These are phyloP conservation scores for Melanaphis sacchari DNA, from an alignment of 1,140 invertebrate genomes.

Conservation along the genomic window DNA sequence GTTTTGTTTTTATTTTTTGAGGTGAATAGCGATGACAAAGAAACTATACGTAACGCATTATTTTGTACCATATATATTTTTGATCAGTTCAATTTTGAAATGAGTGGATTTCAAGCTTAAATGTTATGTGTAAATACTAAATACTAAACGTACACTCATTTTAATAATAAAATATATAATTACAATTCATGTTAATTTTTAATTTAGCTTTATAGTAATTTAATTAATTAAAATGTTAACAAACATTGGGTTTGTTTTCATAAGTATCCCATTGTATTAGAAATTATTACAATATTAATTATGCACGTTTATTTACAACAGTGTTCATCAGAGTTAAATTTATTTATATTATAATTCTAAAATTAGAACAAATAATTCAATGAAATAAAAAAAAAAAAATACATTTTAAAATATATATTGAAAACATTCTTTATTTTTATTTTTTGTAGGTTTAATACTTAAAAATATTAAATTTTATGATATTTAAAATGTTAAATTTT, in stretches of 20 bases:
- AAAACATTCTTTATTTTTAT: neutral
- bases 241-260: neutral
- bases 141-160: neutral
- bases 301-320: neutral
- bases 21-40: neutral
- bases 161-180: neutral
- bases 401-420: neutral
- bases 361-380: neutral
- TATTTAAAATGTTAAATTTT: neutral
- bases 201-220: neutral
- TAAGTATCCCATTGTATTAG: neutral
- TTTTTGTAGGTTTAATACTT: no score
- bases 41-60: neutral
- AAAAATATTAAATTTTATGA: no score
- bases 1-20: neutral
- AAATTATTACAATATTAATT: neutral
- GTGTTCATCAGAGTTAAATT: no score
- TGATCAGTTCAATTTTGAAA: neutral
- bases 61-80: neutral
- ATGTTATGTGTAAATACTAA: neutral
- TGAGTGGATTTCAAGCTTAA: neutral
- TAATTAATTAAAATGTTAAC: neutral
- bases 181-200: neutral
- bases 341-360: no score
- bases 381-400: neutral